Evolutionary conservation across 2,888 invertebrate species (phyloP), one percentile per base, ranked within the genome.

Genomic region (Globia sparganii): DNA sequence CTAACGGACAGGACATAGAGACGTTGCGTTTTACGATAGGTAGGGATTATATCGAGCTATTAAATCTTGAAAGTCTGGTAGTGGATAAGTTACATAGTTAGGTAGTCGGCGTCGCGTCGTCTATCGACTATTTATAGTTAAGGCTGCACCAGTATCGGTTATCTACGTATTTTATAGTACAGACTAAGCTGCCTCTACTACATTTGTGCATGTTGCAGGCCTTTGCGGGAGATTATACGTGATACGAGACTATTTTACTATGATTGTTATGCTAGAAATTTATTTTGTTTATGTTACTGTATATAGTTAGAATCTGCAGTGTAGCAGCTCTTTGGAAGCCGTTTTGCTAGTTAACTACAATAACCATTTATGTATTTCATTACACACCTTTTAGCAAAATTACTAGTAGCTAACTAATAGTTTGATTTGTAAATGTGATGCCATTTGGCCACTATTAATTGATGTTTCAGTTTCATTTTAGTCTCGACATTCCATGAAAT

Each of bases 51-150:
- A 56, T 67, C 56, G 40, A 62, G 46, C 37, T 67, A 76, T 46
- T 56, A 53, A 82, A 82, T 80, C 69, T 82, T 46, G 18, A 69
- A 59, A 40, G 59, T 43, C 28, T 37, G 18, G 61, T 49, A 40
- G 46, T 46, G 56, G 15, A 40, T 66, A 66, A 28, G 77, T 56
- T 61, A 70, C 46, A 65, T 66, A 69, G 65, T 43, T 28, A 34
- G 18, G 4, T 34, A 58, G 43, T 25, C 18, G 58, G 53, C 61
- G 31, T 77, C 31, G 37, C 58, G n/a, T 64, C 67, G 31, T 67
- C 31, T 64, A 83, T 59, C 46, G 34, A 37, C 58, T 59, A 80
- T 78, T 78, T 66, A 81, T 56, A 46, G 76, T 70, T 61, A 58
- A 15, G 15, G n/a, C 2, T 68, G 34, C 34, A 73, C 25, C 56